Conservation (phyloP, 2,797 vertebrate genomes). For the Rhynchonycteris naso region DNA sequence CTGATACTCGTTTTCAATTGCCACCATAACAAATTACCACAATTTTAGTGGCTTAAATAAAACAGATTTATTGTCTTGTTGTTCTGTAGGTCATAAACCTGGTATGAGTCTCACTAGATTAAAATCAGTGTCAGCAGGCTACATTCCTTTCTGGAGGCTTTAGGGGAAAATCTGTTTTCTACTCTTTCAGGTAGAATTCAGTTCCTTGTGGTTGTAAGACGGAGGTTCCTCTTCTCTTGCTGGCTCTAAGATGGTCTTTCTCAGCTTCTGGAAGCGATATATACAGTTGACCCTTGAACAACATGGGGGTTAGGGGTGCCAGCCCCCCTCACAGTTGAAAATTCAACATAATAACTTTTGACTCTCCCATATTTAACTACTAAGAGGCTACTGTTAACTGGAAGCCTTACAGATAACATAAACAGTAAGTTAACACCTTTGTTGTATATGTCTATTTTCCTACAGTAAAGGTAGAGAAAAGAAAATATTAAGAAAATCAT, state of each 20-base stretch:
- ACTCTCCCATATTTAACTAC: not conserved
- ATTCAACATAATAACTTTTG: not conserved
- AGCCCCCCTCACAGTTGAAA: not conserved
- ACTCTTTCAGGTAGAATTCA: not conserved
- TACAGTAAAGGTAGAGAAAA: not conserved
- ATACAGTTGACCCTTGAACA: not conserved
- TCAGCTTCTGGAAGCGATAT: not conserved
- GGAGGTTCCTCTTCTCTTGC: not conserved
- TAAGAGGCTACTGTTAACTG: not conserved
- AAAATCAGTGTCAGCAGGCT: not conserved
- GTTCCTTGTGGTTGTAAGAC: not conserved
- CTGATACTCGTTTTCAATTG: not conserved
- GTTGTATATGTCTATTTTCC: not conserved
- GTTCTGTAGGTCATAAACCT: slow-evolving; percentile 5
- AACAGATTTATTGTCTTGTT: not conserved
- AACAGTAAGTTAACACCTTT: not conserved
- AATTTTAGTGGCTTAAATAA: not conserved
- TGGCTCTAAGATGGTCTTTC: not conserved
- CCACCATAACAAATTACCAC: not conserved
- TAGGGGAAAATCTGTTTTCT: not conserved
- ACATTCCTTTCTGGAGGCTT: not conserved
- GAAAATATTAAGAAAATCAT: not conserved
- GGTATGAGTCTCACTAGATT: not conserved
- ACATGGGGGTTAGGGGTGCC: not conserved
- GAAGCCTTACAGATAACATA: not conserved